These are phyloP conservation scores for Canis aureus DNA, from an alignment of 2,113 vertebrate genomes.

Conservation along the genomic window DNA sequence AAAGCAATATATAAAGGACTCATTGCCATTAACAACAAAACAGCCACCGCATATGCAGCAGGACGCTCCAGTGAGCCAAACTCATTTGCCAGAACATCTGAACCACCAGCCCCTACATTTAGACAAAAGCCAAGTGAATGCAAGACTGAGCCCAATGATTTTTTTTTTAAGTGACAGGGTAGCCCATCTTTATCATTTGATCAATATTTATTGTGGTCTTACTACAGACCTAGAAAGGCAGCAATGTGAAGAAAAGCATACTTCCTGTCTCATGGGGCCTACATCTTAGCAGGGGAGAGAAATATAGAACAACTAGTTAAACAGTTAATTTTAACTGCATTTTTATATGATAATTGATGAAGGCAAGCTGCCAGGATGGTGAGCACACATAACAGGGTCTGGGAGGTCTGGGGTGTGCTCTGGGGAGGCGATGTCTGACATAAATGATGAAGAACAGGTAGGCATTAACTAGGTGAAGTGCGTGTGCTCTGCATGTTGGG, in stretches of 20 bases:
- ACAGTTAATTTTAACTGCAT: neutral
- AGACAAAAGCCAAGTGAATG: neutral
- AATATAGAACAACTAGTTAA: neutral
- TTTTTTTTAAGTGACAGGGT: neutral
- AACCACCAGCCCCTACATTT: neutral
- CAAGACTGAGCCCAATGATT: neutral
- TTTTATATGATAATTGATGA: neutral
- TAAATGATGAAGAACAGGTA: neutral
- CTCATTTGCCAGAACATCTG: neutral
- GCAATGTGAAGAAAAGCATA: neutral
- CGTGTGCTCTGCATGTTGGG: accelerated
- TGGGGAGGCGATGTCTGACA: accelerated
- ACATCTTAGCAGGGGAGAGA: neutral
- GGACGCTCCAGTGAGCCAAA: neutral
- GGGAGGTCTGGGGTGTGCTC: neutral
- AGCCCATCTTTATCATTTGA: neutral
- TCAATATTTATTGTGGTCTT: neutral
- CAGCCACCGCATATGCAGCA: neutral
- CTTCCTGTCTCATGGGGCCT: neutral
- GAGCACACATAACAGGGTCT: neutral
- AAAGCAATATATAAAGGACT: neutral
- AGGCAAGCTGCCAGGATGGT: neutral
- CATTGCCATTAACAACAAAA: neutral
- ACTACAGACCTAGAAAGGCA: accelerated
- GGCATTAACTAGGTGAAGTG: neutral